Base-by-base conservation (phyloP, 2,888 invertebrate genomes). In the Lasioglossum lativentre region DNA sequence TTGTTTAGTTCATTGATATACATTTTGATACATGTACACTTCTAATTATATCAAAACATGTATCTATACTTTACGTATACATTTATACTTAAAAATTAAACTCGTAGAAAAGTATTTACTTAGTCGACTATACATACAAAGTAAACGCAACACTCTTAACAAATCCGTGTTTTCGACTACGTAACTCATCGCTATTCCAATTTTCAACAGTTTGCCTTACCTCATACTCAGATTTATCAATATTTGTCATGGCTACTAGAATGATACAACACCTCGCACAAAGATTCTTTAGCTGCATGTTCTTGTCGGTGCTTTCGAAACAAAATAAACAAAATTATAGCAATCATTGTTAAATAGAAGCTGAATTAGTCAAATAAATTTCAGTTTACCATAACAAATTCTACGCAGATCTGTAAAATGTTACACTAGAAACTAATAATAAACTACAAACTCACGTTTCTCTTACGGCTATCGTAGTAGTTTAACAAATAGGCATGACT, bases 391-490 rank as follows among this genome's bases (percentile, higher is more conserved):
- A 75, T 59, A 82, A 88, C 82, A 70, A 88, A 59, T 86, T 38
- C 75, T 77, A 73, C 74, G 87, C 89, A 92, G 90, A 92, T 92
- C 92, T 90, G 88, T 84, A 56, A 87, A 78, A 87, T 75, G 52
- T 80, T 87, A 89, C 63, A 75, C 74, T 78, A 71, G 82, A 6
- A 81, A 72, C 75, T 86, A 83, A 82, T 52, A 12, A 38, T 75
- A 78, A 79, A 52, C 63, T 16, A 47, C 40, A 78, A 78, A 71
- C n/a, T 72, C 79, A 80, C 42, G n/a, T 10, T 10, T 30, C 34
- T 45, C 30, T 59, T 77, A 76, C 23, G 45, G 63, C 70, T 76
- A 68, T 45, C 63, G 27, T 40, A 59, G 77, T 40, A 34, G 4
- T 45, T 75, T 90, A 87, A 74, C 38, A 70, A 52, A 56, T 87